phyloP scores from a whole-genome alignment of 1,140 invertebrate genomes.

The Magallana angulata region DNA sequence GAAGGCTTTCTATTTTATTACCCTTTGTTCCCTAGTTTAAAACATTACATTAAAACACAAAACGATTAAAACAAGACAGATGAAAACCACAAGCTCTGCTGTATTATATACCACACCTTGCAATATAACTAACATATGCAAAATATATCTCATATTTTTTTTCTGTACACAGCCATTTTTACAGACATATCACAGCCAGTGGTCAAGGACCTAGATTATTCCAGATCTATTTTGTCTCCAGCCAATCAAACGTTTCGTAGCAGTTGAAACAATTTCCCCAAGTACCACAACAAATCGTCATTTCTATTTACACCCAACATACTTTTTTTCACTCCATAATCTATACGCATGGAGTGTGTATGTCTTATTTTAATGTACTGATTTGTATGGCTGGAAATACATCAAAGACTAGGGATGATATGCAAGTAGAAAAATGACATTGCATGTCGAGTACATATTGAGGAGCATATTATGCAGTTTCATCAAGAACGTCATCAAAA shows the following conservation, averaged over 20 bases:
- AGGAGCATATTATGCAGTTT: conserved; percentile 16
- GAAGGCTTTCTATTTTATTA: background rate
- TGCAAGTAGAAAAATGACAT: background rate
- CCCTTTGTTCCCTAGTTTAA: background rate
- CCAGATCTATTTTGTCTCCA: conserved; percentile 20
- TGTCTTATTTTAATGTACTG: too few species aligned
- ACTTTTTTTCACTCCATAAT: too few species aligned
- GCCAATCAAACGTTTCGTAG: background rate
- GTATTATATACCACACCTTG: background rate
- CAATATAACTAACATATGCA: background rate
- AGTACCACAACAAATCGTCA: too few species aligned
- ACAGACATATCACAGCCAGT: conserved; percentile 27
- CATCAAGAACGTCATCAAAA: conserved; percentile 1
- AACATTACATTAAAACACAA: background rate
- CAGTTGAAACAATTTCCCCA: too few species aligned
- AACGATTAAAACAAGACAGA: background rate
- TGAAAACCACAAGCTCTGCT: background rate
- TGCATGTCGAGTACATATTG: background rate
- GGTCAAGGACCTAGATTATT: conserved; percentile 1
- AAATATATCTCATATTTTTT: conserved; percentile 17
- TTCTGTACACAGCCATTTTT: conserved; percentile 27
- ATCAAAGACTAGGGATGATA: background rate
- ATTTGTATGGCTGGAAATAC: background rate
- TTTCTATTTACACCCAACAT: too few species aligned
- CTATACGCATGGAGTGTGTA: too few species aligned